Evolutionary conservation across 2,113 vertebrate genomes (phyloP), one percentile per base, ranked within the genome.

Genomic region (Anolis carolinensis): DNA sequence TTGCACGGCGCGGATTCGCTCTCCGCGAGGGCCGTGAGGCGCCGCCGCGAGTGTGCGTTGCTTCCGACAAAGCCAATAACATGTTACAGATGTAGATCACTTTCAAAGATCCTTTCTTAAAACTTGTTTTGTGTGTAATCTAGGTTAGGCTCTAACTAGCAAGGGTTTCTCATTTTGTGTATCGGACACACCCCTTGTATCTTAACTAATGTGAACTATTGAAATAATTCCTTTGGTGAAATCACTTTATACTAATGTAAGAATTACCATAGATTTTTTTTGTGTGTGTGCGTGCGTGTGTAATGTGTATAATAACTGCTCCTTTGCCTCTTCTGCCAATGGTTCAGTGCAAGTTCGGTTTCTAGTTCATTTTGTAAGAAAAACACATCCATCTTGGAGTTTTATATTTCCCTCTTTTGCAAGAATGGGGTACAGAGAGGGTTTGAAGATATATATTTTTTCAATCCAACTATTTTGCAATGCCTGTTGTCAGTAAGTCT

Each of bases 151-250:
- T 77, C 67, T 81, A 86, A 73, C 89, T 4, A 86, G 82, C 1
- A 7, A 32, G 91, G 93, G 93, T 79, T 91, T 68, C 25, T 87
- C 78, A 0, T 76, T 65, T 65, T 10, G 76, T 86, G 93, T 71
- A 0, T 68, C 79, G 25, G 92, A 36, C 68, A n/a, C 90, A 36
- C 86, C 89, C 90, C 88, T 83, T 63, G 71, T 85, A 63, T 94
- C 93, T 89, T 94, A 95, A 94, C 84, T 91, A 96, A 96, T 97
- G 96, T 97, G 97, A 97, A 96, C 67, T 94, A 92, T 82, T 95
- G 88, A 92, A 85, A 90, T 89, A 95, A 95, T 94, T 95, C 94
- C 94, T 95, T 89, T 91, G 75, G 89, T 92, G 94, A 93, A 94
- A 93, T 91, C 93, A 90, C 90, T 93, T 85, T 93, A 86, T 90